phyloP scores from a whole-genome alignment of 2,113 vertebrate genomes.

The Oenanthe melanoleuca region DNA sequence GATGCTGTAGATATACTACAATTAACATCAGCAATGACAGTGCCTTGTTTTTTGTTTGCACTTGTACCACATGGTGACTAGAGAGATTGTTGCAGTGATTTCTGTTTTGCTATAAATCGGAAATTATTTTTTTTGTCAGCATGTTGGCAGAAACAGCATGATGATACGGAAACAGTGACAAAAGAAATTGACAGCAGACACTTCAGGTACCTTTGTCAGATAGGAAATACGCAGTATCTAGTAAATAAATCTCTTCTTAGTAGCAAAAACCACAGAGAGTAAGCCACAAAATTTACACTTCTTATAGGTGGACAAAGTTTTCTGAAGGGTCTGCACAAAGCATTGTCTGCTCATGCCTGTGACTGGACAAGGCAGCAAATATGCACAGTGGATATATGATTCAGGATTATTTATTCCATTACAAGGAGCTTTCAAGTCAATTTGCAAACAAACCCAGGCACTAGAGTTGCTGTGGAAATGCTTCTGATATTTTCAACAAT shows the following conservation, averaged over 20 bases:
- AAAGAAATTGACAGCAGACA: slow-evolving; percentile 44
- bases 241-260: slow-evolving; percentile 27
- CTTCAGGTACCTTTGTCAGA: slow-evolving; percentile 15
- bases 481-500: background rate
- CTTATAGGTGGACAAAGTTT: background rate
- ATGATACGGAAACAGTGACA: slow-evolving; percentile 20
- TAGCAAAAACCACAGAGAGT: background rate
- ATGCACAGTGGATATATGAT: background rate
- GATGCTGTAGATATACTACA: background rate
- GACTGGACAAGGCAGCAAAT: background rate
- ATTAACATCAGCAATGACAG: background rate
- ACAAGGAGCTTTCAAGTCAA: background rate
- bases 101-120: slow-evolving; percentile 32
- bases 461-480: background rate
- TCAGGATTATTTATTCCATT: background rate
- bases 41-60: background rate
- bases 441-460: background rate
- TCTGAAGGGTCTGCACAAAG: background rate
- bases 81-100: slow-evolving; percentile 39
- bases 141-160: slow-evolving; percentile 28
- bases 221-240: background rate
- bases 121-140: slow-evolving; percentile 62
- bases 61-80: background rate
- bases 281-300: background rate
- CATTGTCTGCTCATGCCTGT: background rate